Evolutionary conservation across 2,113 vertebrate species (phyloP), one percentile per base, ranked within the genome.

Genomic region (Oxyura jamaicensis): DNA sequence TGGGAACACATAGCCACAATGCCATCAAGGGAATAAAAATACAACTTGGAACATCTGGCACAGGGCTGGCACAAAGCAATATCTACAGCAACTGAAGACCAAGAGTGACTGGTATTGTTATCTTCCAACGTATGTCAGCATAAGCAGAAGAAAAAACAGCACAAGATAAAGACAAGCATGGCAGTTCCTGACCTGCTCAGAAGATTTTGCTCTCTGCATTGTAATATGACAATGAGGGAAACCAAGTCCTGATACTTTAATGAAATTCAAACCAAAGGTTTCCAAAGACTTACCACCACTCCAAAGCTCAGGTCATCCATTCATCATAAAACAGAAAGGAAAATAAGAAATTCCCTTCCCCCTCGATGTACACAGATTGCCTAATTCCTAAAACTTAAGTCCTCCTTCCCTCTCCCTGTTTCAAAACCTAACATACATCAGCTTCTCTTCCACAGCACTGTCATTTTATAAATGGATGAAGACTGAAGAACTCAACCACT

Each of bases 91-190:
- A 31, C 35, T 9, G 17, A 56, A 36, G 7, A 68, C 46, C 59
- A 18, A n/a, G 66, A 56, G 35, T 73, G 20, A 58, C 48, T 0
- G n/a, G 72, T 41, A 65, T 68, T 17, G 0, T 44, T 31, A n/a
- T 22, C 82, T 42, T 41, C 31, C 58, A 83, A 36, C 3, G 2
- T 0, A 3, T 4, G 29, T 28, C 88, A 48, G 11, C 0, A 1
- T 6, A n/a, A 60, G 88, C 62, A 60, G 19, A 56, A 56, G n/a
- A 22, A 59, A 79, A 79, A 15, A 1, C 39, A 55, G 71, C 26
- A 10, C 1, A 1, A 10, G 31, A 23, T 46, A 4, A 91, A 39
- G 10, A 46, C 53, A 23, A 23, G 21, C 69, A 21, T n/a, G 59
- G n/a, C 17, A 14, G 50, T 58, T 44, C 31, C 29, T 4, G 59